phyloP scores from a whole-genome alignment of 30 jellyfish, hydroid and myxozoan genomes.

The Pseudorhiza aurosa region DNA sequence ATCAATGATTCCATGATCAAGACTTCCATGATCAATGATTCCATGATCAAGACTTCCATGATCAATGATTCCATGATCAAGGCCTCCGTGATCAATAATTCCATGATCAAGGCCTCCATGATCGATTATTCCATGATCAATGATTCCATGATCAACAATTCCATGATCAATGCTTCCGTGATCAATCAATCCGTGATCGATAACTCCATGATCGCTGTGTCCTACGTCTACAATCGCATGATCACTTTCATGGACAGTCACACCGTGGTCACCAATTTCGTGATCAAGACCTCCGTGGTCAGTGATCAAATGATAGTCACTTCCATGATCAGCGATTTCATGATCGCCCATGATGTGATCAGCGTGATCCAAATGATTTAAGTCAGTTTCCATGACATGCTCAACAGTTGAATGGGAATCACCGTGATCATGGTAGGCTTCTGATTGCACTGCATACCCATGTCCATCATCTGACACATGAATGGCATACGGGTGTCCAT shows the following conservation, averaged over 20 bases:
- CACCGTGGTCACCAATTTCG: constrained; percentile 2
- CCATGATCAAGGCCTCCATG: constrained; percentile 12
- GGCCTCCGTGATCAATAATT: constrained; percentile 3
- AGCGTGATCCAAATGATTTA: background rate
- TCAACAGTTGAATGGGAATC: constrained; percentile 7
- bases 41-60: constrained; percentile 9
- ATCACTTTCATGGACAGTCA: background rate
- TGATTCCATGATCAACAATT: constrained; percentile 2
- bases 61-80: background rate
- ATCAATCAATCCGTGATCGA: background rate
- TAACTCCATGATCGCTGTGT: background rate
- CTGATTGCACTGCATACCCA: constrained; percentile 45
- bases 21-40: constrained; percentile 24
- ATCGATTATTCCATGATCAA: constrained; percentile 10
- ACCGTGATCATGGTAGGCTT: constrained; percentile 28
- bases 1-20: constrained; percentile 7
- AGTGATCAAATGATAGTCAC: background rate
- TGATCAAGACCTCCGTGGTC: background rate
- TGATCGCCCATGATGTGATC: background rate
- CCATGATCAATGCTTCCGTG: constrained; percentile 14
- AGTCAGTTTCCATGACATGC: constrained; percentile 16
- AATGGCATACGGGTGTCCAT: constrained; percentile 30
- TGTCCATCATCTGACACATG: constrained; percentile 62
- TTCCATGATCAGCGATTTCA: constrained; percentile 18
- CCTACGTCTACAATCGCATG: background rate